Conservation (phyloP, 2,113 vertebrate species). For the Bubo scandiacus region DNA sequence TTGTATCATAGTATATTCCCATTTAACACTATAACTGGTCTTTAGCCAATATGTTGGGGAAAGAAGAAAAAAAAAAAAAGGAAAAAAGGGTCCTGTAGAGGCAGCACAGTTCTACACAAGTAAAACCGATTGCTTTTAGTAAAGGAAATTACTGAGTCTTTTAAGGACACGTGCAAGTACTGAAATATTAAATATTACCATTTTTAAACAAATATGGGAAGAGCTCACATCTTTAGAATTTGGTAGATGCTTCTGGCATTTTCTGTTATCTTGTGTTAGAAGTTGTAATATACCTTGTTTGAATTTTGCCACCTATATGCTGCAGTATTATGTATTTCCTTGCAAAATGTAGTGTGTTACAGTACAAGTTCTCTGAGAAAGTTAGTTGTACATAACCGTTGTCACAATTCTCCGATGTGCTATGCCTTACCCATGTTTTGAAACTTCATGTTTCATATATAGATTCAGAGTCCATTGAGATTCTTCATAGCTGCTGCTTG, state of each 20-base stretch:
- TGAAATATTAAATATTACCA: background rate
- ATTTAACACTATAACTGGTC: background rate
- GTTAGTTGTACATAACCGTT: background rate
- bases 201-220: background rate
- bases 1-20: background rate
- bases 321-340: background rate
- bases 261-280: background rate
- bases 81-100: background rate
- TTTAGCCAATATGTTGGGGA: background rate
- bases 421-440: background rate
- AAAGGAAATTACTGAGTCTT: background rate
- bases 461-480: background rate
- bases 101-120: background rate
- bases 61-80: background rate
- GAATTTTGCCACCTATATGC: background rate
- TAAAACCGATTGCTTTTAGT: background rate
- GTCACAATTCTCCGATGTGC: background rate
- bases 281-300: background rate
- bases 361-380: background rate
- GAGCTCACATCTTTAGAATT: background rate
- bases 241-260: background rate
- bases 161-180: background rate
- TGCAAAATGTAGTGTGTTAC: background rate
- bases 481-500: conserved; percentile 24
- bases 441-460: background rate